Evolutionary conservation across 2,888 invertebrate species (phyloP).

Genomic region (Geophilus truncorum): DNA sequence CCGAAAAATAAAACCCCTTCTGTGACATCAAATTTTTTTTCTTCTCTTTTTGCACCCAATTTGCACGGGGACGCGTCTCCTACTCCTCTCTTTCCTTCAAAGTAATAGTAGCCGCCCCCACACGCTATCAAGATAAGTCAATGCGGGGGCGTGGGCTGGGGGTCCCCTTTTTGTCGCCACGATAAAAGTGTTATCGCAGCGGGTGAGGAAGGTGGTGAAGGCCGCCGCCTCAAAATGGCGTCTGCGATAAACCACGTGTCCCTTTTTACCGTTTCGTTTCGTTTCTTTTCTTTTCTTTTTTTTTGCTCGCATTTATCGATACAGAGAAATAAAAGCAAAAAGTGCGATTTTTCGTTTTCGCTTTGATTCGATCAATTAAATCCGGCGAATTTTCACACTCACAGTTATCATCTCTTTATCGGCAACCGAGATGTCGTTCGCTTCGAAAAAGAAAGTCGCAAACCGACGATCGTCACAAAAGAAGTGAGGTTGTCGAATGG

Average conservation of each 20-base stretch:
- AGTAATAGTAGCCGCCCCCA: background rate
- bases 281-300: background rate
- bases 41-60: background rate
- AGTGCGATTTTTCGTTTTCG: background rate
- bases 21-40: background rate
- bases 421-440: background rate
- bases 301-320: background rate
- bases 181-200: slow-evolving; percentile 8
- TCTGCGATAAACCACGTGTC: background rate
- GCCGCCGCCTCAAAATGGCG: background rate
- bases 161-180: slow-evolving; percentile 16
- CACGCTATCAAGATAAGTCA: background rate
- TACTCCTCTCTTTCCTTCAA: background rate
- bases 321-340: background rate
- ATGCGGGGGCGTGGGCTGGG: background rate
- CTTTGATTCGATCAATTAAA: background rate
- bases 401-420: background rate
- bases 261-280: background rate
- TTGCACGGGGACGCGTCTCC: slow-evolving; percentile 1
- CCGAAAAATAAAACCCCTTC: background rate
- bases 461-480: background rate
- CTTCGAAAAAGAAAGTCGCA: background rate
- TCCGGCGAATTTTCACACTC: background rate
- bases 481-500: background rate
- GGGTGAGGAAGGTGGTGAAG: background rate